phyloP scores from a whole-genome alignment of 1,140 invertebrate species.

The Polyergus mexicanus region DNA sequence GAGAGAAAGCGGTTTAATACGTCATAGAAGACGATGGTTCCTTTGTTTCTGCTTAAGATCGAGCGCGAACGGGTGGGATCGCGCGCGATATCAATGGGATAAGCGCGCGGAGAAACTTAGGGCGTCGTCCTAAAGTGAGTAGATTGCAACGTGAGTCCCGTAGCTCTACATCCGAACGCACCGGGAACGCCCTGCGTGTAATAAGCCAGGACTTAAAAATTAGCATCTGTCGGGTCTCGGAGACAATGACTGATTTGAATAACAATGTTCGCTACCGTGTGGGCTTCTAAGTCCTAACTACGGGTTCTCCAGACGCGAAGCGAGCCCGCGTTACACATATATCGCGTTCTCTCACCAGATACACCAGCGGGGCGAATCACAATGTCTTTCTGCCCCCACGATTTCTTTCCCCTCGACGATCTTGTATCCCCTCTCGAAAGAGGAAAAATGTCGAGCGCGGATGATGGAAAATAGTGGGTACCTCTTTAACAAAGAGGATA shows the following conservation, averaged over 20 bases:
- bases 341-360: slow-evolving; percentile 59
- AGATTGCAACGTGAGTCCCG: slow-evolving; percentile 7
- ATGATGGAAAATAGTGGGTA: slow-evolving; percentile 6
- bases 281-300: slow-evolving; percentile 83
- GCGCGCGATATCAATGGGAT: slow-evolving; percentile 47
- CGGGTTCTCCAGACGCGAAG: slow-evolving; percentile 70
- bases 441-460: slow-evolving; percentile 1
- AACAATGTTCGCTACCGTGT: slow-evolving; percentile 86
- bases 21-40: slow-evolving; percentile 46
- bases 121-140: slow-evolving; percentile 44
- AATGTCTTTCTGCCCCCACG: slow-evolving; percentile 70
- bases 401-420: slow-evolving; percentile 67
- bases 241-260: slow-evolving; percentile 86
- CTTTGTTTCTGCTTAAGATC: slow-evolving; percentile 69
- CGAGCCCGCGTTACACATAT: slow-evolving; percentile 58
- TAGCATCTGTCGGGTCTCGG: slow-evolving; percentile 80
- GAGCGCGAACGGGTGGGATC: slow-evolving; percentile 35
- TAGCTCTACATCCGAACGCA: slow-evolving; percentile 83
- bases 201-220: slow-evolving; percentile 83
- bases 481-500: not conserved
- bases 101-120: slow-evolving; percentile 34
- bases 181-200: slow-evolving; percentile 83
- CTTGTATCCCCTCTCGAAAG: slow-evolving; percentile 37
- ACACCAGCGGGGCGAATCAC: slow-evolving; percentile 54
- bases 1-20: slow-evolving; percentile 61